Conservation (phyloP, 2,888 invertebrate genomes). For the Erannis defoliaria region DNA sequence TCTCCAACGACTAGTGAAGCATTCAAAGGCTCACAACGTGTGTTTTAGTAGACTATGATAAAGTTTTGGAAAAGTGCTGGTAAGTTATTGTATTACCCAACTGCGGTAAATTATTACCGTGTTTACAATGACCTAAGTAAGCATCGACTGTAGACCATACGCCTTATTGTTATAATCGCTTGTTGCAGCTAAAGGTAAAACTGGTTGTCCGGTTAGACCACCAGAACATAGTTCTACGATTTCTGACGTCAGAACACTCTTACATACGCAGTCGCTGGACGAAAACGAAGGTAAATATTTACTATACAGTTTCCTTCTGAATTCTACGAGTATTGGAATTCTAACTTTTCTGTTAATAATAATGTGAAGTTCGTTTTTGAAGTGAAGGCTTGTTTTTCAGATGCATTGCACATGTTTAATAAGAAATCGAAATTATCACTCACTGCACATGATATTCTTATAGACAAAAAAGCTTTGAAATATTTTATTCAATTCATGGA, state of each 20-base stretch:
- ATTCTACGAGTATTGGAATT: not conserved
- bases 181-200: constrained; percentile 81
- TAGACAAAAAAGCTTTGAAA: constrained; percentile 92
- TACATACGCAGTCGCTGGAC: constrained; percentile 62
- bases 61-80: constrained; percentile 93
- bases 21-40: constrained; percentile 19
- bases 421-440: constrained; percentile 90
- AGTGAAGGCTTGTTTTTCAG: constrained; percentile 60
- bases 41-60: constrained; percentile 85
- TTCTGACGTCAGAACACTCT: constrained; percentile 55
- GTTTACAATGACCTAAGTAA: constrained; percentile 27
- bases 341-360: not conserved
- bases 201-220: constrained; percentile 81
- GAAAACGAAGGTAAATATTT: constrained; percentile 69
- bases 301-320: constrained; percentile 20
- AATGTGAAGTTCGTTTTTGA: not conserved
- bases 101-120: constrained; percentile 6
- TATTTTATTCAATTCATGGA: constrained; percentile 96
- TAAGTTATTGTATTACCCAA: constrained; percentile 57
- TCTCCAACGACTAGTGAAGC: constrained; percentile 4
- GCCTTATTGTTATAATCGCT: constrained; percentile 25
- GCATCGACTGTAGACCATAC: not conserved
- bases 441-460: constrained; percentile 91
- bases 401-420: constrained; percentile 69
- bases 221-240: constrained; percentile 66